A percentile compares a stretch with the other conserved stretches of the same genome.
phyloP scores from a whole-genome alignment of 2,797 vertebrate genomes.

The Hirundo rustica region DNA sequence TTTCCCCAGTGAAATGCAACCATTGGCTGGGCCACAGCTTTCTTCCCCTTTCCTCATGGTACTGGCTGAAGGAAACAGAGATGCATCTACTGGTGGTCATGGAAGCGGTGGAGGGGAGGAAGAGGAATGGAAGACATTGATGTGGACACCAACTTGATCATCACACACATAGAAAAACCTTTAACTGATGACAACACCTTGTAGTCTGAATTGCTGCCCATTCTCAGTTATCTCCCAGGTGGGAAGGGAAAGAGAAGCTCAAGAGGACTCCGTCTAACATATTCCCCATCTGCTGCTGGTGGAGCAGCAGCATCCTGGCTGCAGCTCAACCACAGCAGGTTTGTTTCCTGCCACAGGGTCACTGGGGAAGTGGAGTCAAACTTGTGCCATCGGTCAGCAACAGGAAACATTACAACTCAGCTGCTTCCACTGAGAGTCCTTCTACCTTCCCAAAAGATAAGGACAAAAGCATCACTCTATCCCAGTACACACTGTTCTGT shows the following conservation, averaged over 20 bases:
- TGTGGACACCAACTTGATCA: not conserved
- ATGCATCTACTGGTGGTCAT: not conserved
- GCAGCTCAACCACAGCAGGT: not conserved
- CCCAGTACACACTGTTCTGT: not conserved
- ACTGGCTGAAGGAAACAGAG: not conserved
- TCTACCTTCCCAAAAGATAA: not conserved
- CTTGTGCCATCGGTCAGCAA: not conserved
- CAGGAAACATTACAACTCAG: not conserved
- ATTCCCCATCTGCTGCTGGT: not conserved
- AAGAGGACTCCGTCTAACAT: not conserved
- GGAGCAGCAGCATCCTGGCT: not conserved
- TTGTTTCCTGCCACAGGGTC: not conserved
- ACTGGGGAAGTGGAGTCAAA: not conserved
- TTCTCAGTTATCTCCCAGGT: not conserved
- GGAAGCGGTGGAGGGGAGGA: not conserved
- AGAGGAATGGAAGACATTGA: not conserved
- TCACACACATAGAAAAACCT: not conserved
- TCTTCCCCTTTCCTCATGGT: not conserved
- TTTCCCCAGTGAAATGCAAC: constrained; percentile 22
- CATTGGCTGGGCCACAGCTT: not conserved
- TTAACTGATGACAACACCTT: not conserved
- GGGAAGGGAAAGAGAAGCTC: not conserved
- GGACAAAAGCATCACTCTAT: not conserved
- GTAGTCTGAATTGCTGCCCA: not conserved
- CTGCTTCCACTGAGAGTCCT: not conserved